Conservation (phyloP, 2,113 vertebrate genomes). For the Thomomys bottae region DNA sequence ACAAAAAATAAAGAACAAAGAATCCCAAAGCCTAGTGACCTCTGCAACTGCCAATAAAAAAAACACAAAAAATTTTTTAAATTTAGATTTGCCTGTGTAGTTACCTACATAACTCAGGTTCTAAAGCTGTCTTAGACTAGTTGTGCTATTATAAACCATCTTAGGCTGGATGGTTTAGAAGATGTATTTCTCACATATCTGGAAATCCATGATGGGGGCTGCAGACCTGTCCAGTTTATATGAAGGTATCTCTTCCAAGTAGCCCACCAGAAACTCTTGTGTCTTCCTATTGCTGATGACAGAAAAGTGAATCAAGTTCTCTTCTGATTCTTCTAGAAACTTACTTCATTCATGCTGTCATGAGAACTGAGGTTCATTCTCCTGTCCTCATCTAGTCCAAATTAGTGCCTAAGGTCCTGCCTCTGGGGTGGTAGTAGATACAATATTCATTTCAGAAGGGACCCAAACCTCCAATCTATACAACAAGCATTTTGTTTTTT, state of each 20-base stretch:
- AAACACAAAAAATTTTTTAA: not conserved
- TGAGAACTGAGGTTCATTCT: not conserved
- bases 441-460: not conserved
- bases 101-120: conserved; percentile 9
- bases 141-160: not conserved
- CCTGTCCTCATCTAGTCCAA: not conserved
- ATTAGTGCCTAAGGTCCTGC: not conserved
- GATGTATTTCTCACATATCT: not conserved
- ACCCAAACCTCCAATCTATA: not conserved
- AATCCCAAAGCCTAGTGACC: not conserved
- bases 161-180: not conserved
- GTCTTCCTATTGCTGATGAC: not conserved
- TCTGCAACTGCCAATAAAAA: not conserved
- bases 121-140: not conserved
- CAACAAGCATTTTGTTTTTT: not conserved
- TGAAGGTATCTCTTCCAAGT: not conserved
- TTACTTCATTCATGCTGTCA: not conserved
- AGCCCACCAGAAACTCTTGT: not conserved
- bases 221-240: not conserved
- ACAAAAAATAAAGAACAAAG: not conserved
- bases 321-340: not conserved
- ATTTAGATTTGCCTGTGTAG: not conserved
- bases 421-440: not conserved
- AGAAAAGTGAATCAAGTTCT: not conserved
- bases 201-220: not conserved